Evolutionary conservation across 1,140 invertebrate species (phyloP).

Genomic region (Diachasma alloeum): DNA sequence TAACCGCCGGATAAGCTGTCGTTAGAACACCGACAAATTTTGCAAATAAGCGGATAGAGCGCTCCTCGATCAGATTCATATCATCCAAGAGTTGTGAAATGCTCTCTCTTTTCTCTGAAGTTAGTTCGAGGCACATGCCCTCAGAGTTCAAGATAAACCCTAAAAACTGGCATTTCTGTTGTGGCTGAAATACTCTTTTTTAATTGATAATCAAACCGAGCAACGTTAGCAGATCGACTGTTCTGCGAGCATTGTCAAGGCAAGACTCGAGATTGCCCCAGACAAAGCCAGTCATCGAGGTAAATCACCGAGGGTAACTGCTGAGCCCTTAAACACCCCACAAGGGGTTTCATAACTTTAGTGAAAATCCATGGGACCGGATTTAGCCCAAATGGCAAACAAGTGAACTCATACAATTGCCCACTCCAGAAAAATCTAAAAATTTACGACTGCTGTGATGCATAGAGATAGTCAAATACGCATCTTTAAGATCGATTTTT

Average conservation of each 20-base stretch:
- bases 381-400: slow-evolving; percentile 24
- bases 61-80: neutral
- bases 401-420: neutral
- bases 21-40: slow-evolving; percentile 34
- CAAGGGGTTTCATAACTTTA: neutral
- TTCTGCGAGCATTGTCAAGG: neutral
- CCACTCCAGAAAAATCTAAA: neutral
- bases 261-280: neutral
- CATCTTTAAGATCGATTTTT: slow-evolving; percentile 44
- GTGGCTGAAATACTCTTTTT: neutral
- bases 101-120: slow-evolving; percentile 26
- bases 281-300: neutral
- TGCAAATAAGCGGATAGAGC: slow-evolving; percentile 40
- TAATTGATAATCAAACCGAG: neutral
- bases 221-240: neutral
- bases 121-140: neutral
- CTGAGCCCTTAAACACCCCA: neutral
- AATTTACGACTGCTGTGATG: neutral
- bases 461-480: slow-evolving; percentile 35
- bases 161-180: neutral
- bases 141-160: neutral
- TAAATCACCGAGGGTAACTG: neutral
- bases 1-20: slow-evolving; percentile 36
- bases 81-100: slow-evolving; percentile 20
- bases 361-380: slow-evolving; percentile 25